Evolutionary conservation across 1,140 invertebrate species (phyloP).

Genomic region (Riptortus pedestris): DNA sequence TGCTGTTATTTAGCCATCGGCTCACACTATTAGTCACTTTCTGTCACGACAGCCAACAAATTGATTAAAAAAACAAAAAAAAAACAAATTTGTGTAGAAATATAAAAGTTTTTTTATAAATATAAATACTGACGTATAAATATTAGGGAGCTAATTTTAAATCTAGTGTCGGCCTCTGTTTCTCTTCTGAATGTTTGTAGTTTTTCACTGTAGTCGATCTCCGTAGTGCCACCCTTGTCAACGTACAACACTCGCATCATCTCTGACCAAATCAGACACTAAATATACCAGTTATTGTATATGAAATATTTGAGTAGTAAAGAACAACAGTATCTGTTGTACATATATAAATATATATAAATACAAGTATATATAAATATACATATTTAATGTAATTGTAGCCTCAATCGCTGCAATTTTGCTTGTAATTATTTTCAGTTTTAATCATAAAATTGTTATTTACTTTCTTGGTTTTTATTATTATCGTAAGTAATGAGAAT

Average conservation of each 20-base stretch:
- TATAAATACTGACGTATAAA: conserved; percentile 1
- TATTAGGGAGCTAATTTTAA: conserved; percentile 12
- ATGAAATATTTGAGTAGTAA: conserved; percentile 13
- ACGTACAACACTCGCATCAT: conserved; percentile 1
- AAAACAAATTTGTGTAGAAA: background rate
- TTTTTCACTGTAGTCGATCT: conserved; percentile 14
- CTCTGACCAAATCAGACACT: conserved; percentile 9
- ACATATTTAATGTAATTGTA: background rate
- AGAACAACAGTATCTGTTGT: conserved; percentile 15
- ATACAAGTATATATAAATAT: background rate
- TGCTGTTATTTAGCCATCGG: too few species aligned
- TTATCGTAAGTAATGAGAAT: background rate
- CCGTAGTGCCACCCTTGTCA: conserved; percentile 11
- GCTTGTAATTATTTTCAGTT: background rate
- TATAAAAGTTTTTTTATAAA: background rate
- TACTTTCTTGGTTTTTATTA: too few species aligned
- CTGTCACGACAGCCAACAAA: background rate
- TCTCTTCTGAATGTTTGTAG: conserved; percentile 15
- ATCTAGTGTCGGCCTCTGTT: conserved; percentile 10
- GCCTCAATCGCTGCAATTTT: background rate
- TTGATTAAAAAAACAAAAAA: too few species aligned
- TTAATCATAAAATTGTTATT: background rate
- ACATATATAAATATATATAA: background rate
- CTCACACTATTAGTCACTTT: too few species aligned
- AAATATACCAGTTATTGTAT: conserved; percentile 10